Conservation (phyloP, 2,113 vertebrate species). For the Saccopteryx leptura region DNA sequence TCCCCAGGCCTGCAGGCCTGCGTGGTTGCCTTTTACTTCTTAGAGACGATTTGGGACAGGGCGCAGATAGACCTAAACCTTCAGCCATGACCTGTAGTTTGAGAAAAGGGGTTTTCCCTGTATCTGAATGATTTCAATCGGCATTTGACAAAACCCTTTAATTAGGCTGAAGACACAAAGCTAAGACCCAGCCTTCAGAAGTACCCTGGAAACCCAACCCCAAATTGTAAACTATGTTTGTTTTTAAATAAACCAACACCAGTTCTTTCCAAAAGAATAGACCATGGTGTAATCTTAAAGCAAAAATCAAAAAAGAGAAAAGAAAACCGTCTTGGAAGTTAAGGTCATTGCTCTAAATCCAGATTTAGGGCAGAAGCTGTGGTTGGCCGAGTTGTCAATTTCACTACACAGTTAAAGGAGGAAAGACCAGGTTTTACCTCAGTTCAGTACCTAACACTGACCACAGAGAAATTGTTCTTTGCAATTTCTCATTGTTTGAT, state of each 20-base stretch:
- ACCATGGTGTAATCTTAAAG: neutral
- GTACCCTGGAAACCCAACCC: slow-evolving; percentile 31
- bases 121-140: neutral
- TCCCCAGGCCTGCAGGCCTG: neutral
- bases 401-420: neutral
- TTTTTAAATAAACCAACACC: slow-evolving; percentile 2
- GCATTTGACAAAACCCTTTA: neutral
- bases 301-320: neutral
- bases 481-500: neutral
- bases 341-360: neutral
- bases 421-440: neutral
- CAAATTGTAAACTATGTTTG: neutral
- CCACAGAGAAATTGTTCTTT: neutral
- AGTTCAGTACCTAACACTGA: neutral
- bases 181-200: neutral
- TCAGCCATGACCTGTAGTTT: neutral
- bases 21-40: neutral
- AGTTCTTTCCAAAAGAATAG: slow-evolving; percentile 55
- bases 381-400: neutral
- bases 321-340: neutral
- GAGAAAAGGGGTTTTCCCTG: neutral
- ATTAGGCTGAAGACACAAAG: neutral
- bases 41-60: neutral
- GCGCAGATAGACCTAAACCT: neutral
- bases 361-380: neutral